Conservation (phyloP, 2,888 invertebrate species). For the Amphipoea oculea region DNA sequence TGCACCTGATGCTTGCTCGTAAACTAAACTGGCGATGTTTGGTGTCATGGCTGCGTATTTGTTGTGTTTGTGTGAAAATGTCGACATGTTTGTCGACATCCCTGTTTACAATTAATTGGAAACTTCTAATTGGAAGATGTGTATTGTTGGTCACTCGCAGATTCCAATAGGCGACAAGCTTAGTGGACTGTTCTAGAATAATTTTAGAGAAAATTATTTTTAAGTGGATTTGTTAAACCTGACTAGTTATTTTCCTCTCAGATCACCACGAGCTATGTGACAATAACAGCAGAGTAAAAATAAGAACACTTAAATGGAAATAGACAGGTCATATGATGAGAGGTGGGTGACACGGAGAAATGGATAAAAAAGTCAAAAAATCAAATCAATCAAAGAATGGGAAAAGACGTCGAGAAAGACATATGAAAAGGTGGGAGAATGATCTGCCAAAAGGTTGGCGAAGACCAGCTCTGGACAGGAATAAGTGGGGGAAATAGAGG, state of each 20-base stretch:
- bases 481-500: background rate
- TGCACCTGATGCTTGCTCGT: slow-evolving; percentile 51
- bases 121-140: background rate
- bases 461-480: background rate
- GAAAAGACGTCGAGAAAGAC: background rate
- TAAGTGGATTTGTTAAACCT: background rate
- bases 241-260: background rate
- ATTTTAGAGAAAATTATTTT: background rate
- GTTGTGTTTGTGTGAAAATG: background rate
- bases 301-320: background rate
- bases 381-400: background rate
- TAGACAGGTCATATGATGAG: background rate
- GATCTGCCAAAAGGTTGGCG: background rate
- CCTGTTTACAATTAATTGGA: background rate
- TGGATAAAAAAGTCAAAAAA: background rate
- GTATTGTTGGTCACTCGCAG: background rate
- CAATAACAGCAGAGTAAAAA: background rate
- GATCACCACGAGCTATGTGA: background rate
- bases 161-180: background rate
- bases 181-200: background rate
- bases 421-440: background rate
- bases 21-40: slow-evolving; percentile 19
- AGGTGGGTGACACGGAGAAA: background rate
- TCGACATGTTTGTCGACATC: background rate
- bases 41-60: background rate